phyloP scores from a whole-genome alignment of 2,888 invertebrate genomes.

The Amphipoea oculea region DNA sequence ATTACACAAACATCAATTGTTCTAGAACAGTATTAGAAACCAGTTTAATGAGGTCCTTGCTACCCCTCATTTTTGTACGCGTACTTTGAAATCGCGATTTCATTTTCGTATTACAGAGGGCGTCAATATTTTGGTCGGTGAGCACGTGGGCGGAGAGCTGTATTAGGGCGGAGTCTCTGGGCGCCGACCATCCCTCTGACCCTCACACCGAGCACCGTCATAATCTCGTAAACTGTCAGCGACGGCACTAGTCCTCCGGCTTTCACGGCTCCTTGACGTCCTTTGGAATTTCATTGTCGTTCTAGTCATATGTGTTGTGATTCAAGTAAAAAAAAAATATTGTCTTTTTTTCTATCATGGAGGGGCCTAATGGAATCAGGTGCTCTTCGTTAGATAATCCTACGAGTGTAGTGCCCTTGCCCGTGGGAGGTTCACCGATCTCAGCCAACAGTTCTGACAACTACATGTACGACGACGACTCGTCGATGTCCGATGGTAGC shows the following conservation, averaged over 20 bases:
- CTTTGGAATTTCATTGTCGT: background rate
- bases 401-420: slow-evolving; percentile 67
- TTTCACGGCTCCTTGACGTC: background rate
- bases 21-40: slow-evolving; percentile 32
- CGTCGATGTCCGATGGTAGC: slow-evolving; percentile 91
- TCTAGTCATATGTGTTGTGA: slow-evolving; percentile 36
- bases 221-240: slow-evolving; percentile 39
- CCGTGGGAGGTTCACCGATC: slow-evolving; percentile 81
- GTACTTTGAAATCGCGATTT: background rate
- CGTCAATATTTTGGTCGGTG: slow-evolving; percentile 41
- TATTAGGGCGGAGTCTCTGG: slow-evolving; percentile 68
- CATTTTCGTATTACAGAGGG: background rate
- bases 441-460: slow-evolving; percentile 92
- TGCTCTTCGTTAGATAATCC: slow-evolving; percentile 70
- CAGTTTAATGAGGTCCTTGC: slow-evolving; percentile 24
- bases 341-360: slow-evolving; percentile 67
- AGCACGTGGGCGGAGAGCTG: slow-evolving; percentile 57
- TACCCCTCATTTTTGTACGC: slow-evolving; percentile 4
- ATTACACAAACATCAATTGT: slow-evolving; percentile 2
- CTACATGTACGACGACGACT: slow-evolving; percentile 92
- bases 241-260: slow-evolving; percentile 40
- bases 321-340: slow-evolving; percentile 64
- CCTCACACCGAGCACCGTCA: slow-evolving; percentile 52
- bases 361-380: slow-evolving; percentile 70
- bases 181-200: slow-evolving; percentile 65